phyloP scores from a whole-genome alignment of 1,140 invertebrate species.

The Marisa cornuarietis region DNA sequence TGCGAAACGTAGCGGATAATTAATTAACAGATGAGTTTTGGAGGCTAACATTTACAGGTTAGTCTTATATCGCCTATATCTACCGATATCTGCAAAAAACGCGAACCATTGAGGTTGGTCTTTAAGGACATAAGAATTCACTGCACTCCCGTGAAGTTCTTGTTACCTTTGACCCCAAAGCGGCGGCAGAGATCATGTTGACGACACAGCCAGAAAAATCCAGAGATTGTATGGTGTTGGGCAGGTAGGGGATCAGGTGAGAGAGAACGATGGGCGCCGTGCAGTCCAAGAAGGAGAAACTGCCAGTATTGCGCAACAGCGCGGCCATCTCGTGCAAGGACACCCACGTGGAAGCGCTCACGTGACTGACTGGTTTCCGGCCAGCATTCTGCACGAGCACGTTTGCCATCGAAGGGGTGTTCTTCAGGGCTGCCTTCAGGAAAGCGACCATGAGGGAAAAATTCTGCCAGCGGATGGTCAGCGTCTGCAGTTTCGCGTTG shows the following conservation, averaged over 20 bases:
- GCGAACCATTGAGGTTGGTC: no score
- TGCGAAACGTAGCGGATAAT: no score
- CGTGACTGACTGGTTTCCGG: not conserved
- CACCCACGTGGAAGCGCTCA: constrained; percentile 35
- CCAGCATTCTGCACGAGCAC: constrained; percentile 29
- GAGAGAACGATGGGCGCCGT: constrained; percentile 39
- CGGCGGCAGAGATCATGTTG: constrained; percentile 47
- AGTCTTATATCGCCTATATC: no score
- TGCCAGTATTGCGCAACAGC: constrained; percentile 37
- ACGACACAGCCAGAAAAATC: constrained; percentile 44
- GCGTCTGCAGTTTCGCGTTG: constrained; percentile 23
- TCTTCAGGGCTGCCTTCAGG: constrained; percentile 30
- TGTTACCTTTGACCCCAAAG: constrained; percentile 32
- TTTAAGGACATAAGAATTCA: no score
- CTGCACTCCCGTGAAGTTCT: not conserved
- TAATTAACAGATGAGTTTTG: no score
- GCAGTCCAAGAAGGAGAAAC: constrained; percentile 38
- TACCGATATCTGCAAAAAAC: no score
- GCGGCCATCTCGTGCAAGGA: constrained; percentile 43
- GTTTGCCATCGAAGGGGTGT: constrained; percentile 28
- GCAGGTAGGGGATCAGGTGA: constrained; percentile 46
- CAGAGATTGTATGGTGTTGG: constrained; percentile 37
- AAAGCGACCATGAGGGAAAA: constrained; percentile 43
- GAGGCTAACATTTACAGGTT: no score
- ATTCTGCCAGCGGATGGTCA: constrained; percentile 44